A percentile compares a stretch with the other conserved stretches of the same genome.
Evolutionary conservation across 2,797 vertebrate species (phyloP).

Genomic region (Gobio occitaniae): DNA sequence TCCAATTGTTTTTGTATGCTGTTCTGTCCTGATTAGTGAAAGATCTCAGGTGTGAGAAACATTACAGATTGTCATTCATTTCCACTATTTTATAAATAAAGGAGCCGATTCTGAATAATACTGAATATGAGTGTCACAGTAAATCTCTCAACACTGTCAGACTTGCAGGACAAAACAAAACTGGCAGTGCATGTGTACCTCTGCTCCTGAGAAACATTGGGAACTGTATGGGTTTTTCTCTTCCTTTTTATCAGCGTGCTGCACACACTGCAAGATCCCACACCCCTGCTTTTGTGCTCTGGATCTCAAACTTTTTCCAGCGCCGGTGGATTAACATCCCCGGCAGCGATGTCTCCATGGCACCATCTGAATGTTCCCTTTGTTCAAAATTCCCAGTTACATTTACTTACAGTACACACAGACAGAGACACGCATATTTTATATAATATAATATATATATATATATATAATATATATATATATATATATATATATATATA

Average conservation of each 20-base stretch:
- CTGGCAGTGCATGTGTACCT: background rate
- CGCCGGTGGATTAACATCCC: conserved; percentile 59
- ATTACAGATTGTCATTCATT: background rate
- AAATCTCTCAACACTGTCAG: background rate
- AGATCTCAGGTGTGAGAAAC: background rate
- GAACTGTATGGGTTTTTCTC: conserved; percentile 8
- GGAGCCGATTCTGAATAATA: background rate
- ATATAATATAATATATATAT: too few species aligned
- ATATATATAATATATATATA: too few species aligned
- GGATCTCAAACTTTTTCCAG: conserved; percentile 56
- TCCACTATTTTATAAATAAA: background rate
- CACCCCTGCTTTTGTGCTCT: conserved; percentile 15
- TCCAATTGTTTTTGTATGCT: background rate
- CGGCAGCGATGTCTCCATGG: conserved; percentile 59
- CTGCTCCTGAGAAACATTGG: background rate
- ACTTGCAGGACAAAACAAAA: conserved; percentile 15
- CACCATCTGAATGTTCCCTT: conserved; percentile 65
- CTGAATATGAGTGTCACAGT: background rate
- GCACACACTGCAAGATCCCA: conserved; percentile 9
- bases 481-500: too few species aligned
- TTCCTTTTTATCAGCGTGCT: conserved; percentile 34
- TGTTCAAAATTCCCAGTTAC: conserved; percentile 60
- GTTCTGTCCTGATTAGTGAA: background rate
- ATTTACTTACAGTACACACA: conserved; percentile 50
- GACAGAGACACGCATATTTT: conserved; percentile 28